A percentile compares a stretch with the other conserved stretches of the same genome.
Evolutionary conservation across 2,113 vertebrate species (phyloP).

Genomic region (Ctenomys sociabilis): DNA sequence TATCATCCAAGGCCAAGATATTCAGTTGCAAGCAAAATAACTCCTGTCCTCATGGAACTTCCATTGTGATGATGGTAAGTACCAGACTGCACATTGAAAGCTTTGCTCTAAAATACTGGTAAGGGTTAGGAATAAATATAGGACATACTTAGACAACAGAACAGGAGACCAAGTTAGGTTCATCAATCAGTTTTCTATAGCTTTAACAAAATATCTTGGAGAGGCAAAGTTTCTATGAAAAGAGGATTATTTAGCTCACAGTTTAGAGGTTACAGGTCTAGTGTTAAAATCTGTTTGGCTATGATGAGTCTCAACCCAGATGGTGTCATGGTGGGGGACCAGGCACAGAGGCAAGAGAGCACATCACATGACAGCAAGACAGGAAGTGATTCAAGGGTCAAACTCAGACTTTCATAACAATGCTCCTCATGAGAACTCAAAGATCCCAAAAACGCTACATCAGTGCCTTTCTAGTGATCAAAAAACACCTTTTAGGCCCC

Average conservation of each 20-base stretch:
- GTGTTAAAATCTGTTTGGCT: neutral
- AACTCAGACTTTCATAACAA: neutral
- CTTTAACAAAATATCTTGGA: neutral
- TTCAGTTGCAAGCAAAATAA: neutral
- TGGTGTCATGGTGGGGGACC: neutral
- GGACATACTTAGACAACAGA: neutral
- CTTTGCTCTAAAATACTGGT: neutral
- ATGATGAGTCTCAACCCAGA: neutral
- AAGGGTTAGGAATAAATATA: neutral
- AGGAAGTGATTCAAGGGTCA: neutral
- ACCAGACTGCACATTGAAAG: neutral
- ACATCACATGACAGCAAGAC: neutral
- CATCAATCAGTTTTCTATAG: neutral
- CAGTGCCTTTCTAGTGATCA: neutral
- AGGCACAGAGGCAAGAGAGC: neutral
- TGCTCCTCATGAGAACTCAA: neutral
- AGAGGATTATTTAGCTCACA: neutral
- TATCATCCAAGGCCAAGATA: neutral
- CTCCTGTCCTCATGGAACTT: neutral
- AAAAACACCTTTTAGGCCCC: neutral
- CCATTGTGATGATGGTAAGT: constrained; percentile 4
- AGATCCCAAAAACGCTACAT: neutral
- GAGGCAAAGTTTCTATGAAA: neutral
- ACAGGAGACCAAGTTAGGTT: neutral
- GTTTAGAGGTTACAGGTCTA: neutral